phyloP scores from a whole-genome alignment of 2,113 vertebrate species.

The Amphiprion ocellaris region DNA sequence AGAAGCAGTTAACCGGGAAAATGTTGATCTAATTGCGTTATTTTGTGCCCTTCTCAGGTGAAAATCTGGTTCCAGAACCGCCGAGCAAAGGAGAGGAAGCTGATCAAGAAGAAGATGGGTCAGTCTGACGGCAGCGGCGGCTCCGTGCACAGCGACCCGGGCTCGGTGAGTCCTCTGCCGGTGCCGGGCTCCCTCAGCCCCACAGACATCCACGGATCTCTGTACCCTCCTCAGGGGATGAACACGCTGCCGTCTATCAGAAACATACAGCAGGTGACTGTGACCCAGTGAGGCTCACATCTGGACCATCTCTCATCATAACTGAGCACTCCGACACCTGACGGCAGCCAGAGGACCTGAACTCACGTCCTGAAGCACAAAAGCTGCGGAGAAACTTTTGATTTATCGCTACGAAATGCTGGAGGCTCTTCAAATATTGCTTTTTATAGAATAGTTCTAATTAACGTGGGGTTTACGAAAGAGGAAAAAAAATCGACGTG shows the following conservation, averaged over 20 bases:
- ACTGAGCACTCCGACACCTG: conserved; percentile 85
- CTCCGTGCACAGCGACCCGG: conserved; percentile 93
- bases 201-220: conserved; percentile 83
- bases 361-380: conserved; percentile 62
- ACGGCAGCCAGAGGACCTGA: conserved; percentile 58
- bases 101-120: conserved; percentile 95
- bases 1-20: not conserved
- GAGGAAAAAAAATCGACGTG: conserved; percentile 68
- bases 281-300: conserved; percentile 84
- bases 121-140: conserved; percentile 91
- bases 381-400: conserved; percentile 62
- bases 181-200: conserved; percentile 87
- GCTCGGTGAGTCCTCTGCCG: conserved; percentile 91
- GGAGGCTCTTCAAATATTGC: conserved; percentile 85
- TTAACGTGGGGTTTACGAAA: conserved; percentile 55
- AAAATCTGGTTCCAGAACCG: conserved; percentile 99
- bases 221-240: conserved; percentile 87
- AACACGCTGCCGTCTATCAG: conserved; percentile 89
- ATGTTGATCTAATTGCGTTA: not conserved
- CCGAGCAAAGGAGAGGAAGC: conserved; percentile 93
- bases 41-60: conserved; percentile 81
- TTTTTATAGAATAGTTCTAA: conserved; percentile 86
- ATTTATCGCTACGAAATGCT: conserved; percentile 76
- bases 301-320: conserved; percentile 65
- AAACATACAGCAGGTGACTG: conserved; percentile 90